Base-by-base conservation (phyloP, 2,113 vertebrate species). In the Polypterus bichir region DNA sequence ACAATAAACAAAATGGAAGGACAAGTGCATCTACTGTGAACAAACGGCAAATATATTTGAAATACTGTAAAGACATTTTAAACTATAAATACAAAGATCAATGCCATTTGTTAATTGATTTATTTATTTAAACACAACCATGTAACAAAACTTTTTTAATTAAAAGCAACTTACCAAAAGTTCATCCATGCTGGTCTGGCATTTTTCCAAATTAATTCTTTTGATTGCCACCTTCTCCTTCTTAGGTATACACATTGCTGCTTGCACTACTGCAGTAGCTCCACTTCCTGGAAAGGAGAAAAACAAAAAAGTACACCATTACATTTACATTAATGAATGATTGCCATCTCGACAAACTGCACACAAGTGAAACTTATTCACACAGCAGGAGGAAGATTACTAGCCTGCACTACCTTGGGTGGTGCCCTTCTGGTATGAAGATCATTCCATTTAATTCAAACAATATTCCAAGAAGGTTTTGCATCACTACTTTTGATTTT, bases 141-240 rank as follows among this genome's bases (percentile, higher is more conserved):
- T 9, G 53, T 9, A 54, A 54, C 9, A 27, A 27, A 44, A 8
- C 47, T 2, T 27, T 27, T 27, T 1, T 27, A 27, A 27, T 27
- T 27, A 27, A 27, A 27, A 60, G 5, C 46, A 27, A 9, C 9
- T 58, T 90, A 97, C 94, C 92, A 94, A 74, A 52, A 97, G 92
- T 59, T 97, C 94, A 59, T 97, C 94, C 94, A 97, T 95, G 82
- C 93, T 97, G 0, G 94, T 97, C 66, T 97, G 94, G 81, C 94
- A 97, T 68, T 97, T 97, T 74, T 97, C 94, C 11, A 97, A 86
- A 67, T 97, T 97, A 75, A 97, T 97, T 61, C 94, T 84, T 76
- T 97, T 97, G 70, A 97, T 97, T 0, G 94, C 94, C 79, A 97
- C 93, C 73, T 88, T 93, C 77, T 97, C 93, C 75, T 95, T 97